Evolutionary conservation across 2,888 invertebrate species (phyloP), one percentile per base, ranked within the genome.

Genomic region (Nomada ruficornis): DNA sequence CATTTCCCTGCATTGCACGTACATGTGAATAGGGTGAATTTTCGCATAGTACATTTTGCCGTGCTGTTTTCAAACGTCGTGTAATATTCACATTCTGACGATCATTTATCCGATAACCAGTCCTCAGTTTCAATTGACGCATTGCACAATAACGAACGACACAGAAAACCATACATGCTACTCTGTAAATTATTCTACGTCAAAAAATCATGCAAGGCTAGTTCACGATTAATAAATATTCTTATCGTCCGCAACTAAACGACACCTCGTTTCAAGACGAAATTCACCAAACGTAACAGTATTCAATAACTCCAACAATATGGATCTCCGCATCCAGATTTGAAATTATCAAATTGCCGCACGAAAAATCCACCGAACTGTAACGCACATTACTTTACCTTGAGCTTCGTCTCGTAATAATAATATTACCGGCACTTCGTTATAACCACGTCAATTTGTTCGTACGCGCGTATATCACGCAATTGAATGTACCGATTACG

Each of bases 401-500:
- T 26, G 26, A 26, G 2, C 26, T 26, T 44, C 44, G 44, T 44
- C 44, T 11, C 44, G 44, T 36, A 36, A 47, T 15, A 47, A 47
- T 47, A 15, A 11, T 11, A 47, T 47, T 13, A 47, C 47, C 47
- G 47, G 15, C 11, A 9, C 42, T 55, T 72, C 26, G 26, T 29
- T 57, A 47, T 10, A 26, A n/a, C 2, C 18, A 36, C 36, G 50
- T 71, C 5, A 52, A 71, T 71, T 62, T 59, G 60, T 50, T 36
- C 11, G 52, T 36, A 55, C 15, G 2, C 52, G 54, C 42, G 65
- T 57, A 50, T 50, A 70, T 74, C 26, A 26, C 10, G 23, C 23
- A 75, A 69, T 63, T 57, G 68, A 75, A 68, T 78, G 68, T 57
- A 63, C 50, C 68, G 68, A 68, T 64, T n/a, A 52, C 63, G 2